Percentiles rank a stretch among this genome's conserved stretches.
Conservation (phyloP, 1,140 invertebrate species). For the Vanessa tameamea region DNA sequence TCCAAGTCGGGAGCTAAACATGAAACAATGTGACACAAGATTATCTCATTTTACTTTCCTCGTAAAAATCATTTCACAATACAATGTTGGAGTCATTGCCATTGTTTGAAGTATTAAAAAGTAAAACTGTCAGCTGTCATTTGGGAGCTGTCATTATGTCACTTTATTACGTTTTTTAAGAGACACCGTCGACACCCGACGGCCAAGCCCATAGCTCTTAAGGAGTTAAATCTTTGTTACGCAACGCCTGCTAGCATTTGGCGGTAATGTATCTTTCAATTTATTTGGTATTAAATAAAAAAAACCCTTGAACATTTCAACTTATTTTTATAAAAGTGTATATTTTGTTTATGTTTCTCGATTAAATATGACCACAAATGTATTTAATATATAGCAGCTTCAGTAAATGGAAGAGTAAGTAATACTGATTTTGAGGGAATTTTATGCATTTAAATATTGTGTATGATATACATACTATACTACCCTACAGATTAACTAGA, state of each 20-base stretch:
- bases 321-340: no score
- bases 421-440: no score
- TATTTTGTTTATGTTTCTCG: no score
- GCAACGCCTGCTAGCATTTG: conserved; percentile 1
- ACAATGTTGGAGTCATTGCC: background rate
- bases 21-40: background rate
- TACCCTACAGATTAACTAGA: no score
- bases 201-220: background rate
- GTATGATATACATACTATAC: no score
- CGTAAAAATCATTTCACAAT: background rate
- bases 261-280: background rate
- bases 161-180: conserved; percentile 18
- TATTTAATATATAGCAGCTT: no score
- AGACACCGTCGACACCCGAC: background rate
- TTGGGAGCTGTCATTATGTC: conserved; percentile 21
- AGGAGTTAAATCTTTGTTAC: conserved; percentile 5
- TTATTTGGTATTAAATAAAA: no score
- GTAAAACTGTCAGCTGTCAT: conserved; percentile 31
- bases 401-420: no score
- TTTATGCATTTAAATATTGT: no score
- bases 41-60: background rate
- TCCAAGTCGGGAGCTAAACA: background rate
- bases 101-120: conserved; percentile 24
- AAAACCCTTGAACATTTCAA: no score
- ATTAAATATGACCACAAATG: no score